Evolutionary conservation across 2,113 vertebrate genomes (phyloP).

Genomic region (Seriola aureovittata): DNA sequence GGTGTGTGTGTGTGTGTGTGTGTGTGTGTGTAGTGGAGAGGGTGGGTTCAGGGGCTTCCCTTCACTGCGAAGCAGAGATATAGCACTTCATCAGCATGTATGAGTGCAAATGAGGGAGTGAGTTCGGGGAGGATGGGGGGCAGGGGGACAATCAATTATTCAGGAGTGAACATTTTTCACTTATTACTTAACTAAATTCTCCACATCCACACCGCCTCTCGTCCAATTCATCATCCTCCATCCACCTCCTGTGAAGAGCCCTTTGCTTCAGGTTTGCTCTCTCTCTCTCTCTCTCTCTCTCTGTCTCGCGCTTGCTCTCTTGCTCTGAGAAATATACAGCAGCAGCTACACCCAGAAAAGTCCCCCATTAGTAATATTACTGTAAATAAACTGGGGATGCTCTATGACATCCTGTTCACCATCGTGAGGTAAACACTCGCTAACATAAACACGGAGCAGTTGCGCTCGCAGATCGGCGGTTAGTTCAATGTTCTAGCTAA

Average conservation of each 20-base stretch:
- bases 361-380: not conserved
- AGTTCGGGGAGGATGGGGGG: constrained; percentile 62
- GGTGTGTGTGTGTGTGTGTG: constrained; percentile 27
- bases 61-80: constrained; percentile 62
- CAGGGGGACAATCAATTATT: constrained; percentile 78
- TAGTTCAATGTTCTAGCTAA: not conserved
- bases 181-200: constrained; percentile 81
- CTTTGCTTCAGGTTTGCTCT: not conserved
- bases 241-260: constrained; percentile 23
- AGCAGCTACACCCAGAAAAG: not conserved
- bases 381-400: not conserved
- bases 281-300: not conserved
- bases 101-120: constrained; percentile 63
- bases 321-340: not conserved
- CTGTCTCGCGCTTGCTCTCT: not conserved
- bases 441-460: not conserved
- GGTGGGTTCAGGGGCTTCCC: constrained; percentile 18
- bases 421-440: not conserved
- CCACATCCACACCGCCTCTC: constrained; percentile 65
- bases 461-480: not conserved
- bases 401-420: not conserved
- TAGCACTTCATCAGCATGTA: constrained; percentile 79
- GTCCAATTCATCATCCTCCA: constrained; percentile 68
- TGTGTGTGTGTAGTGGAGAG: not conserved
- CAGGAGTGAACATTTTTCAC: constrained; percentile 77